Conservation (phyloP, 2,113 vertebrate genomes). For the Rissa tridactyla region DNA sequence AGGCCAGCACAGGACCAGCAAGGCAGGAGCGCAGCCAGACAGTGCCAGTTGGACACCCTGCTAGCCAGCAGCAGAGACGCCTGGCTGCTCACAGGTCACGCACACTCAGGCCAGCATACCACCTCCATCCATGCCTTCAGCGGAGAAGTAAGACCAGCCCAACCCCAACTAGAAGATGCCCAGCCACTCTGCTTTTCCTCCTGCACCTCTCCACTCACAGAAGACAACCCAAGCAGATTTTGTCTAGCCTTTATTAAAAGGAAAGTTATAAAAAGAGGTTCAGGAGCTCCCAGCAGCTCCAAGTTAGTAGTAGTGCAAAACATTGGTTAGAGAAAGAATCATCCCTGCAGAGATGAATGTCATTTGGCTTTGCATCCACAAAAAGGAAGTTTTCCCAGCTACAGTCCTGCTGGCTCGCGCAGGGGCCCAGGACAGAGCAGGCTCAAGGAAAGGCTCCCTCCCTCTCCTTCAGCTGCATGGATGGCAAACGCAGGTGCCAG, state of each 20-base stretch:
- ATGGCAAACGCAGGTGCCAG: not conserved
- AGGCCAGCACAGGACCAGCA: not conserved
- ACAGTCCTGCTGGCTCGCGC: not conserved
- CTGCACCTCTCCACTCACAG: not conserved
- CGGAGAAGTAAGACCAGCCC: not conserved
- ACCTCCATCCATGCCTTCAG: not conserved
- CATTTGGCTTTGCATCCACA: conserved; percentile 27
- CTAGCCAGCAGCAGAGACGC: not conserved
- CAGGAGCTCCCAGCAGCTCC: conserved; percentile 23
- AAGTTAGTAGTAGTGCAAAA: conserved; percentile 57
- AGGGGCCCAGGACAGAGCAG: not conserved
- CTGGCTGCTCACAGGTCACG: not conserved
- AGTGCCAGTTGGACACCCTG: not conserved
- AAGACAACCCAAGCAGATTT: not conserved
- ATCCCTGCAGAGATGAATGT: conserved; percentile 37
- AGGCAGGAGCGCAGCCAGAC: not conserved
- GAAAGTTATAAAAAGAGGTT: conserved; percentile 65
- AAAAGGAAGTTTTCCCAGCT: not conserved
- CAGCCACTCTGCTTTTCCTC: not conserved
- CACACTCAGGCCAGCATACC: not conserved
- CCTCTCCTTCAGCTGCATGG: not conserved
- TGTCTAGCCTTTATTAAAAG: conserved; percentile 65
- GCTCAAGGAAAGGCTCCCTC: not conserved
- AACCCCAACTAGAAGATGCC: not conserved
- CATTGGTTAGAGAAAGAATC: conserved; percentile 51